Conservation (phyloP, 2,797 vertebrate genomes). For the Microchirus variegatus region DNA sequence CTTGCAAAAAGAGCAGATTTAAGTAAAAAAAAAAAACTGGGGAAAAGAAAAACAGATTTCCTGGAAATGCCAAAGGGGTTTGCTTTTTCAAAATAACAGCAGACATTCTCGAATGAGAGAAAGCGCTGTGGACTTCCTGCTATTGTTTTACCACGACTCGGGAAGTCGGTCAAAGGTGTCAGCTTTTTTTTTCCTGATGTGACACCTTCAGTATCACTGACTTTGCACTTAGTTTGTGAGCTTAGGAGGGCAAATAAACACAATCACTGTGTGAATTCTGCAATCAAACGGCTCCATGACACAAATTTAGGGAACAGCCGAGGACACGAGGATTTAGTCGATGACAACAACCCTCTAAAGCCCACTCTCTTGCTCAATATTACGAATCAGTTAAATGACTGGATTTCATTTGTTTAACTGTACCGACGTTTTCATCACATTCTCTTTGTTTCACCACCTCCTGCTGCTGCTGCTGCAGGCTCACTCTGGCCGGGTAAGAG, state of each 20-base stretch:
- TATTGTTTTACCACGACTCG: constrained; percentile 66
- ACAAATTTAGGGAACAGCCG: constrained; percentile 17
- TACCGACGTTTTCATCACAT: constrained; percentile 32
- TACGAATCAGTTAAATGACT: constrained; percentile 56
- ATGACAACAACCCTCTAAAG: constrained; percentile 11
- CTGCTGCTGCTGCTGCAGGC: constrained; percentile 47
- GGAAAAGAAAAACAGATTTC: constrained; percentile 43
- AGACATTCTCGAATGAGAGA: constrained; percentile 65
- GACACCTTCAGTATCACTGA: constrained; percentile 33
- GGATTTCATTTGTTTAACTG: constrained; percentile 46
- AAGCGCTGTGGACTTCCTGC: constrained; percentile 66
- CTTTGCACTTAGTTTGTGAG: constrained; percentile 29
- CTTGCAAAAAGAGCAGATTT: constrained; percentile 47
- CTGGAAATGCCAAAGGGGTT: constrained; percentile 62
- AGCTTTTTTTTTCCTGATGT: constrained; percentile 60
- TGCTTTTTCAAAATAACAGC: constrained; percentile 63
- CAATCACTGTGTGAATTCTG: constrained; percentile 22
- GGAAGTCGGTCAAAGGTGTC: constrained; percentile 64
- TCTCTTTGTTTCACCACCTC: constrained; percentile 47
- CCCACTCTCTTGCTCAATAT: constrained; percentile 28
- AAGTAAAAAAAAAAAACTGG: constrained; percentile 25
- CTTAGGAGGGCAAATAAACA: constrained; percentile 25
- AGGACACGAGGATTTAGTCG: constrained; percentile 30
- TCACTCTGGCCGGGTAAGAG: constrained; percentile 57
- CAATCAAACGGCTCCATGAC: constrained; percentile 24